These are phyloP conservation scores for Bradynema listronoti DNA, from an alignment of 1,140 invertebrate genomes.

Conservation along the genomic window DNA sequence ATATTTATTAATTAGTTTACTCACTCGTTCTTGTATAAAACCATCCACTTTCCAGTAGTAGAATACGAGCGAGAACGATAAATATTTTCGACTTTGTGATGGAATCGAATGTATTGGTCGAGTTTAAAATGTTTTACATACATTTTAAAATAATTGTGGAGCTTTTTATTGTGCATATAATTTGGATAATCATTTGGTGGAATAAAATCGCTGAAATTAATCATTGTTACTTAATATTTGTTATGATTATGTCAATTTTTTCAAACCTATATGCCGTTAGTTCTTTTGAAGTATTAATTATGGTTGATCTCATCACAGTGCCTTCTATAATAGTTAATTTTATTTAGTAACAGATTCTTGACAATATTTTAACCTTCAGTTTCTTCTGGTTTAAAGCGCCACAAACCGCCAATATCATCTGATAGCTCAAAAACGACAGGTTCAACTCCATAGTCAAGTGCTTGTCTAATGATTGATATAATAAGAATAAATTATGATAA, in stretches of 20 bases:
- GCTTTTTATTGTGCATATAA: slow-evolving; percentile 60
- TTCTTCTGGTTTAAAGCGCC: slow-evolving; percentile 52
- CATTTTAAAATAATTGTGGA: not conserved
- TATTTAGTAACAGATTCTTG: not conserved
- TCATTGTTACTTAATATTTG: not conserved
- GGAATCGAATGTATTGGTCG: not conserved
- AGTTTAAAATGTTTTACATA: slow-evolving; percentile 2
- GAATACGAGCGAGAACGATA: too few species aligned
- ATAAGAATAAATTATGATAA: too few species aligned
- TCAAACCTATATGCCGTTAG: slow-evolving; percentile 49
- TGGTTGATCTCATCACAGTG: slow-evolving; percentile 60
- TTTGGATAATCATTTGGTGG: slow-evolving; percentile 58
- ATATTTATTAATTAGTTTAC: too few species aligned
- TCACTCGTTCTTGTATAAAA: too few species aligned
- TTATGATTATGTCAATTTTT: not conserved
- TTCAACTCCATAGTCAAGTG: slow-evolving; percentile 37
- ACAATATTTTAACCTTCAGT: slow-evolving; percentile 12
- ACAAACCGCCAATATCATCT: slow-evolving; percentile 58
- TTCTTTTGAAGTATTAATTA: slow-evolving; percentile 59
- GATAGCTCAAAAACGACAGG: slow-evolving; percentile 59
- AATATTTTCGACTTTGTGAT: not conserved
- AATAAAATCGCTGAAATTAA: slow-evolving; percentile 58
- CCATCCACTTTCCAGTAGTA: too few species aligned
- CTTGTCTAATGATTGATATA: too few species aligned
- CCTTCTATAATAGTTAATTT: slow-evolving; percentile 32